phyloP scores from a whole-genome alignment of 2,888 invertebrate species.

The Drosophila falleni region DNA sequence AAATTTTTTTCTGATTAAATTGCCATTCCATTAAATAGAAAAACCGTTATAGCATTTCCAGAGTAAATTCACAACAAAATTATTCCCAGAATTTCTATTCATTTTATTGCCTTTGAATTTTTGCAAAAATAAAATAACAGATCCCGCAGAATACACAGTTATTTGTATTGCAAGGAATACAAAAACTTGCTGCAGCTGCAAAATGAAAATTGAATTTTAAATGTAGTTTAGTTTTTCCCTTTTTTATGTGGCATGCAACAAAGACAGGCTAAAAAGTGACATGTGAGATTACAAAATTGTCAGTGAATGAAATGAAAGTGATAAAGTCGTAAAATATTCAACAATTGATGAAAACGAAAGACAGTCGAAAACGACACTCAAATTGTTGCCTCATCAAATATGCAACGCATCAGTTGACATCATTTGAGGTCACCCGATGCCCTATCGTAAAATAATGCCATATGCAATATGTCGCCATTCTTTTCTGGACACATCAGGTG shows the following conservation, averaged over 20 bases:
- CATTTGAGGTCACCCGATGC: conserved; percentile 23
- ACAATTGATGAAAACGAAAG: conserved; percentile 14
- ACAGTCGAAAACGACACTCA: conserved; percentile 14
- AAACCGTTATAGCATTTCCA: background rate
- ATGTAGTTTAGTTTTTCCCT: conserved; percentile 12
- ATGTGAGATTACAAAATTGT: conserved; percentile 30
- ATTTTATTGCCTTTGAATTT: background rate
- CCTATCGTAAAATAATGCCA: conserved; percentile 19
- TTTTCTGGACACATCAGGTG: conserved; percentile 36
- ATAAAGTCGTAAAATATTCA: conserved; percentile 26
- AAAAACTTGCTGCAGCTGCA: background rate
- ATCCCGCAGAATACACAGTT: background rate
- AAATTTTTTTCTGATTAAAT: background rate
- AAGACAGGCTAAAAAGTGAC: conserved; percentile 7
- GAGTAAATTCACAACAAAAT: background rate
- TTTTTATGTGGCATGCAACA: background rate
- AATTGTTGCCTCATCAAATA: conserved; percentile 38
- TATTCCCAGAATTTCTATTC: background rate
- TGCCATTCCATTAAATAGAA: background rate
- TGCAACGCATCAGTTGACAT: conserved; percentile 40
- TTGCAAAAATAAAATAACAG: background rate
- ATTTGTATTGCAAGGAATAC: background rate
- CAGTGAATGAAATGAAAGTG: conserved; percentile 17
- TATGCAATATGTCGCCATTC: conserved; percentile 5
- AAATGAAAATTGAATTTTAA: conserved; percentile 44